These are phyloP conservation scores for Chlorops oryzae DNA, from an alignment of 1,140 invertebrate genomes.

Conservation along the genomic window DNA sequence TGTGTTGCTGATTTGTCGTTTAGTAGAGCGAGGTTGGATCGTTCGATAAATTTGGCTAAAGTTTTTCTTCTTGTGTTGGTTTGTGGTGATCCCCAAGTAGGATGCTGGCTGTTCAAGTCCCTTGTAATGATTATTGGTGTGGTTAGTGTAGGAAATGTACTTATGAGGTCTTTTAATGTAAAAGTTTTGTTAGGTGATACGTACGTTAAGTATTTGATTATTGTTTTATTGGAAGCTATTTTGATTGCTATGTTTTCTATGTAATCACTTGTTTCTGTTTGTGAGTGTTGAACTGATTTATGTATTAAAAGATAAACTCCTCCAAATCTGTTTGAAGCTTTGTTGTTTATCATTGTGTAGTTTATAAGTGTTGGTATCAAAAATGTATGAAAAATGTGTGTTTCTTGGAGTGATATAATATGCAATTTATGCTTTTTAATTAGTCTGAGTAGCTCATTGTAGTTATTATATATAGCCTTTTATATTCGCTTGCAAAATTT, in stretches of 20 bases:
- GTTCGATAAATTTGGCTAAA: no score
- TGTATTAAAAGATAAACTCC: constrained; percentile 10
- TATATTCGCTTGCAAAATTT: constrained; percentile 9
- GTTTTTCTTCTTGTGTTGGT: no score
- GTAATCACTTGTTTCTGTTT: neutral
- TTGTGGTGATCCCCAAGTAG: no score
- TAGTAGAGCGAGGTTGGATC: no score
- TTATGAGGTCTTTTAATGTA: no score
- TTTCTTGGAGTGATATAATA: constrained; percentile 9
- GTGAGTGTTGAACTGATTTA: constrained; percentile 6
- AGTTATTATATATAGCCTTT: constrained; percentile 10
- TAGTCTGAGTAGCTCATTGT: constrained; percentile 4
- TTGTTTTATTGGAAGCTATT: constrained; percentile 10
- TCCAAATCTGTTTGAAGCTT: neutral
- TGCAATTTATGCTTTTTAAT: constrained; percentile 8
- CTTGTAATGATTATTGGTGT: no score
- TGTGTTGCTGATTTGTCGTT: no score
- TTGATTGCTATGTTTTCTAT: constrained; percentile 5
- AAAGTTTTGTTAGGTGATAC: no score
- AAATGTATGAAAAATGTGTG: neutral
- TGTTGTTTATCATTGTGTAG: constrained; percentile 3
- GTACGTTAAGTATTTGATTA: no score
- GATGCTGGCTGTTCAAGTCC: no score
- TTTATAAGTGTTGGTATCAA: constrained; percentile 1
- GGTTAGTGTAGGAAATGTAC: no score